Conservation (phyloP, 2,888 invertebrate genomes). For the Fissipunctia ypsillon region DNA sequence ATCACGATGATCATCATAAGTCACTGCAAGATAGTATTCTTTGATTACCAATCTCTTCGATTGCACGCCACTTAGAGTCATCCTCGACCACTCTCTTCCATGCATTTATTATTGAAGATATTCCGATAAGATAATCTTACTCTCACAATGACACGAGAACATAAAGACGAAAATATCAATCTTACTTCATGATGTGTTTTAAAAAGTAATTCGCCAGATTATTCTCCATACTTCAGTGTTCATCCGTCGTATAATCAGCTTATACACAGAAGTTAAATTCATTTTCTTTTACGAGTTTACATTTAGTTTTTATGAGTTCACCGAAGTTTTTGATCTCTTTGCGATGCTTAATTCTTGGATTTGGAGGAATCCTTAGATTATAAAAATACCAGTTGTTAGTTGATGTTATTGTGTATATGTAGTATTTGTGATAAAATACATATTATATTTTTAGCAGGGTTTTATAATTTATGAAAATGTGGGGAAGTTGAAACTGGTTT, state of each 20-base stretch:
- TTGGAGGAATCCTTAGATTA: constrained; percentile 31
- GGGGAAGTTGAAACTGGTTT: too few relatives aligned
- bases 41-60: too few relatives aligned
- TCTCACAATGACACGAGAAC: too few relatives aligned
- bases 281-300: constrained; percentile 64
- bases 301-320: constrained; percentile 65
- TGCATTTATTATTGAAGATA: too few relatives aligned
- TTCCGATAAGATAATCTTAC: too few relatives aligned
- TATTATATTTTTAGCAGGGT: background rate
- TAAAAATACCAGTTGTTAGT: constrained; percentile 38
- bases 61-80: too few relatives aligned
- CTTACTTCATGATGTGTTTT: background rate
- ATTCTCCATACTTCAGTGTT: constrained; percentile 52
- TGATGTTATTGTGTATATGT: constrained; percentile 12
- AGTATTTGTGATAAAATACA: background rate
- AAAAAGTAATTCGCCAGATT: constrained; percentile 27
- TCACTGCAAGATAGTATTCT: too few relatives aligned
- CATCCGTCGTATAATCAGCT: constrained; percentile 41
- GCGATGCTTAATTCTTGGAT: constrained; percentile 36
- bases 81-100: too few relatives aligned
- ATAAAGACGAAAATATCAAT: background rate
- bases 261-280: constrained; percentile 63
- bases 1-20: too few relatives aligned
- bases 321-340: constrained; percentile 58
- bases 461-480: background rate